Evolutionary conservation across 2,797 vertebrate species (phyloP), one percentile per base, ranked within the genome.

Genomic region (Artibeus lituratus): DNA sequence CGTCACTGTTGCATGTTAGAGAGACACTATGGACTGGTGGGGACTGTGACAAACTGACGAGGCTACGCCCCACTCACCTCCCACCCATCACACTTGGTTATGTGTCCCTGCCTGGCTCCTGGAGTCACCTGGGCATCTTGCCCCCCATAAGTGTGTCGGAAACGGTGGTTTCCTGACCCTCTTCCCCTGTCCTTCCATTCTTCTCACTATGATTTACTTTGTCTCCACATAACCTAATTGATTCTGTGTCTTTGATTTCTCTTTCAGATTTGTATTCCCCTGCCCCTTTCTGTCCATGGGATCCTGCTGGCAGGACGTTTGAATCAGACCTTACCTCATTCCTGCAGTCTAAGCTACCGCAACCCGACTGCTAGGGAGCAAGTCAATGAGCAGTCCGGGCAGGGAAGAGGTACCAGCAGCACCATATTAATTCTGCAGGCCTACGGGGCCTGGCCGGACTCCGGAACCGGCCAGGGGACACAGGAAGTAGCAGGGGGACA

Each of bases 271-370:
- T 95, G 93, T 77, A 97, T 97, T 97, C 93, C 87, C 78, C 95
- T 74, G 92, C 37, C 97, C 86, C 83, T 84, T 70, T 87, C 91
- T 37, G 55, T 72, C 84, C 5, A 0, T 70, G 83, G 87, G 90
- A 92, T 90, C 69, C 77, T 72, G 95, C 89, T 89, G 88, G 92
- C 35, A 95, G 95, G 97, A 97, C 96, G 55, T 51, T 24, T 37
- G 97, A 96, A 96, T 94, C 96, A 97, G 97, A 98, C 97, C 97
- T 97, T 97, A 97, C 96, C 97, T 97, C 96, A 97, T 97, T 95
- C 92, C 81, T 26, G 5, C 53, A 94, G 94, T 96, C 97, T 92
- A 84, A 92, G 91, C 85, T 62, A 73, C 90, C 1, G 26, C 85
- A 89, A 92, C 47, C 92, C 53, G 95, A 80, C 95, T 90, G 73